Evolutionary conservation across 1,140 invertebrate species (phyloP), one percentile per base, ranked within the genome.

Genomic region (Dermatophagoides farinae): DNA sequence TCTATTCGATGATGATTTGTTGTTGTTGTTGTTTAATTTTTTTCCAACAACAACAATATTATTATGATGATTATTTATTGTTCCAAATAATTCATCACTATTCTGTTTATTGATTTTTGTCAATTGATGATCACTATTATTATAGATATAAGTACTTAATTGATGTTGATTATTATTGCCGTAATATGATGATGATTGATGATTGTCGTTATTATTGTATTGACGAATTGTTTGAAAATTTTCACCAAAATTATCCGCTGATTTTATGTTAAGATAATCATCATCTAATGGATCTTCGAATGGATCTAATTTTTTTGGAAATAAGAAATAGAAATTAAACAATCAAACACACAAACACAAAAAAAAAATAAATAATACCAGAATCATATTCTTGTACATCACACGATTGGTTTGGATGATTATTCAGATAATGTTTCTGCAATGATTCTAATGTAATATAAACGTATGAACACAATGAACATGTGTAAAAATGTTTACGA

Each of bases 401-500:
- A 14, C 53, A 55, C 1, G 4, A 6, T 4, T 25, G 1, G 2
- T 14, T 5, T 18, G 53, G 53, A 55, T 55, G 53, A n/a, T 39
- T 31, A 12, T 14, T n/a, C n/a, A 23, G 4, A 25, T 38, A 55
- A 44, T 55, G 53, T 39, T 14, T 20, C 25, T 55, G 14, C 2
- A 55, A 23, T 16, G 53, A 14, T 38, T 55, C 25, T 4, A 23
- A 14, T 14, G 31, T 55, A 23, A 55, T 40, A 23, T 55, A 55
- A 39, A 38, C 53, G 20, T 25, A 23, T 55, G 53, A 14, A 55
- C 53, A 55, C 10, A 55, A 11, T 20, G 23, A 23, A 55, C 53
- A 55, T n/a, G 16, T 55, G 53, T 55, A 55, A 44, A 55, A 55
- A 25, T 55, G 41, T 44, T 55, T 55, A 25, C 53, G 53, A 25